phyloP scores from a whole-genome alignment of 2,797 vertebrate species.

The Chloroceryle inda region DNA sequence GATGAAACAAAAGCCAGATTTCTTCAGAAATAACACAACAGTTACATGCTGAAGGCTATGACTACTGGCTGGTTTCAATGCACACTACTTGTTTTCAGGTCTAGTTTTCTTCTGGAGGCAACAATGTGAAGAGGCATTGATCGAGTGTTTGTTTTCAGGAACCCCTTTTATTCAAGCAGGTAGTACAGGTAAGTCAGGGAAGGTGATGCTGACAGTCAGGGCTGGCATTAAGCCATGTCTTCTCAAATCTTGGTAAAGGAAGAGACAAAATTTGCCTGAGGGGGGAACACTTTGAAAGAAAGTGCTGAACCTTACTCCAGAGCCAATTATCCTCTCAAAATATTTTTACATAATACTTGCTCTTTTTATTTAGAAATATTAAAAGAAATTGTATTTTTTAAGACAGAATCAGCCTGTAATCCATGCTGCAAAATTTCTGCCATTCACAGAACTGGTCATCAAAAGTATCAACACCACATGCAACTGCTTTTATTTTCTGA shows the following conservation, averaged over 20 bases:
- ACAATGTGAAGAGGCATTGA: neutral
- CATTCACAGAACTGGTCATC: neutral
- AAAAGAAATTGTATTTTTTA: neutral
- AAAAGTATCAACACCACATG: neutral
- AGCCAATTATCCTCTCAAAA: neutral
- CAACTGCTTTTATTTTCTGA: neutral
- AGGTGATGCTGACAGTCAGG: neutral
- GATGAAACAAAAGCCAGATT: neutral
- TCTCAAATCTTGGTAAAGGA: neutral
- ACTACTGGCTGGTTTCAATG: neutral
- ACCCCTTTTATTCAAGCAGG: neutral
- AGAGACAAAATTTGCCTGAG: neutral
- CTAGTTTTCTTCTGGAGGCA: neutral
- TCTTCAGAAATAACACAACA: neutral
- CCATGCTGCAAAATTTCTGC: neutral
- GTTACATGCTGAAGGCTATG: neutral
- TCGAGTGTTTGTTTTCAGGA: neutral
- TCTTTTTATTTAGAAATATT: neutral
- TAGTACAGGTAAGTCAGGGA: neutral
- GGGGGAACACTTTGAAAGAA: neutral
- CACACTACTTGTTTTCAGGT: neutral
- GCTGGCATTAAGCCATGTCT: rapidly evolving
- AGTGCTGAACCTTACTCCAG: neutral
- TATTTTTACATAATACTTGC: neutral
- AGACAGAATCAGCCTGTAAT: neutral